These are phyloP conservation scores for Lepus oiostolus DNA, from an alignment of 2,797 vertebrate species.

Conservation along the genomic window DNA sequence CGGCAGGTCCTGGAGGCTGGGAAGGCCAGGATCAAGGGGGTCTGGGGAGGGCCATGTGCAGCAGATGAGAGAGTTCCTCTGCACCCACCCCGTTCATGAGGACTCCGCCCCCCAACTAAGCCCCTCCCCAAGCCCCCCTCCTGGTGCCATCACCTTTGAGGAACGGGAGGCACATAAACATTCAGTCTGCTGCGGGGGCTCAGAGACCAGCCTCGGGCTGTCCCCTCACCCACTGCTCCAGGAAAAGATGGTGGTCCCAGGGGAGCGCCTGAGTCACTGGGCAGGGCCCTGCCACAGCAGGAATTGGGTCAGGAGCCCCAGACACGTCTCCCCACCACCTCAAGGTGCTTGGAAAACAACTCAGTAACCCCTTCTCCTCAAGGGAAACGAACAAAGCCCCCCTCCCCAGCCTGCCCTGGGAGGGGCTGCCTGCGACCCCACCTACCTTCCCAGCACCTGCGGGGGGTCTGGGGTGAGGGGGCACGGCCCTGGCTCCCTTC, in stretches of 20 bases:
- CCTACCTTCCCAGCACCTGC: not conserved
- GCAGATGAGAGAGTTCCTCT: no score
- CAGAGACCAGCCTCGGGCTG: not conserved
- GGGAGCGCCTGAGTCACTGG: not conserved
- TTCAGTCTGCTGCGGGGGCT: not conserved
- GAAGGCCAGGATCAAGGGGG: no score
- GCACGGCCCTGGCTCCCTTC: not conserved
- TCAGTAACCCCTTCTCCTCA: not conserved
- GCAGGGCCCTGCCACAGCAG: not conserved
- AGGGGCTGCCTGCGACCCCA: not conserved
- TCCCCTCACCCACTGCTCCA: not conserved
- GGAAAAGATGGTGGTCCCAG: not conserved
- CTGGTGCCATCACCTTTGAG: not conserved
- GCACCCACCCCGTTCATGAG: not conserved
- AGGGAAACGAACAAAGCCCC: not conserved
- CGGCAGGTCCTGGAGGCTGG: no score
- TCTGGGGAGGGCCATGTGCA: no score
- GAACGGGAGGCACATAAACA: fast-evolving
- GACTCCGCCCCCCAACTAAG: not conserved
- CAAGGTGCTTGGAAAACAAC: not conserved
- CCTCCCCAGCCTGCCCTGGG: not conserved
- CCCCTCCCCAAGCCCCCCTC: not conserved
- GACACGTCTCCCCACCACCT: not conserved
- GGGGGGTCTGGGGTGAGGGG: fast-evolving
- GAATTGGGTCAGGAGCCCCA: not conserved